Conservation (phyloP, 2,888 invertebrate genomes). For the Griposia aprilina region DNA sequence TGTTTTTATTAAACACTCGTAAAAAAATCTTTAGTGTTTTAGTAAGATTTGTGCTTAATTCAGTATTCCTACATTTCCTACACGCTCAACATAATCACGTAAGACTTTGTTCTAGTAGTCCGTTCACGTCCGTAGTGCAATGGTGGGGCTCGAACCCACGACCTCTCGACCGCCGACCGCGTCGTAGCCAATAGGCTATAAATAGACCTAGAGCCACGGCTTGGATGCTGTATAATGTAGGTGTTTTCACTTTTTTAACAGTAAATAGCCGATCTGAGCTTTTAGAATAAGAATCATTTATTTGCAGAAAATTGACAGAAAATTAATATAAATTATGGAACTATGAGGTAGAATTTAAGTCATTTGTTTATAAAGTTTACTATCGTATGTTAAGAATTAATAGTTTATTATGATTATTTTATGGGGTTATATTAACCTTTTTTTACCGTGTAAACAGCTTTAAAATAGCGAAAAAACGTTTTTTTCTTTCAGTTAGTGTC, state of each 20-base stretch:
- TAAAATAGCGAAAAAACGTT: background rate
- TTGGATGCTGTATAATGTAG: background rate
- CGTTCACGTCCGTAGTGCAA: conserved; percentile 2
- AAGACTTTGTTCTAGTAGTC: conserved; percentile 18
- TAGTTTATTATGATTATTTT: background rate
- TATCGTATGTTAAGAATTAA: no score
- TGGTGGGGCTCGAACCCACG: conserved; percentile 39
- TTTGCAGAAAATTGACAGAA: background rate
- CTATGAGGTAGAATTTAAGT: background rate
- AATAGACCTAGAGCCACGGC: conserved; percentile 1
- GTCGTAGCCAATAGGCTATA: conserved; percentile 16
- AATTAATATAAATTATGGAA: background rate
- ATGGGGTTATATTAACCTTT: no score
- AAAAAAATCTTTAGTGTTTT: background rate
- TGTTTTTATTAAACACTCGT: background rate
- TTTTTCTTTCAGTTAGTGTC: background rate
- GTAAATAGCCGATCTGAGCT: background rate
- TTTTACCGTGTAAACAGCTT: background rate
- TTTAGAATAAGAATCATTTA: background rate
- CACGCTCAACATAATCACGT: conserved; percentile 5
- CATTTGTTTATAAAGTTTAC: background rate
- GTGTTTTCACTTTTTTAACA: conserved; percentile 38
- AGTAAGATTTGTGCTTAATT: background rate
- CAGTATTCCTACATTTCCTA: background rate
- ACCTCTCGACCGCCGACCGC: conserved; percentile 23